Conservation (phyloP, 2,888 invertebrate genomes). For the Drosophila paranaensis region DNA sequence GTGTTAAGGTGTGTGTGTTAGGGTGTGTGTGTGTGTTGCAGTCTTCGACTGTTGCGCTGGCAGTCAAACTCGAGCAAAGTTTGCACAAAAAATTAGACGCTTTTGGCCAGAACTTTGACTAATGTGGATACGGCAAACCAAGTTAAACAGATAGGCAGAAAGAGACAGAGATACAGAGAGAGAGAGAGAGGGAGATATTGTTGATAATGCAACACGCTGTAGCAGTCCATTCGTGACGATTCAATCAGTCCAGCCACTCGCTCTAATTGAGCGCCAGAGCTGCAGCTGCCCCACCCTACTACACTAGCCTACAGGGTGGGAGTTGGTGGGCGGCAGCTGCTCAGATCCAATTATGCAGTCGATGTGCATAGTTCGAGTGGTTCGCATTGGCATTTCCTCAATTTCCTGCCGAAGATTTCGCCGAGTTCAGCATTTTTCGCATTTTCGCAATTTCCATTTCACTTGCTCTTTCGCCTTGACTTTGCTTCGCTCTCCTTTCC, state of each 20-base stretch:
- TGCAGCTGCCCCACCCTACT: conserved; percentile 17
- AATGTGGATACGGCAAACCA: conserved; percentile 30
- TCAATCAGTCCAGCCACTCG: conserved; percentile 57
- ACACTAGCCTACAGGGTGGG: not conserved
- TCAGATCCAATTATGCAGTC: conserved; percentile 69
- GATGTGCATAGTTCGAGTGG: conserved; percentile 45
- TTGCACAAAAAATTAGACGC: conserved; percentile 64
- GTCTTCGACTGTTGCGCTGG: conserved; percentile 26
- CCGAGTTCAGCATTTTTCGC: conserved; percentile 50
- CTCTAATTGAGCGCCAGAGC: conserved; percentile 66
- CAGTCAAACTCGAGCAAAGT: conserved; percentile 34
- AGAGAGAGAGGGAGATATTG: not conserved
- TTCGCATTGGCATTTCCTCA: conserved; percentile 51
- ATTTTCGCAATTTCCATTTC: conserved; percentile 62
- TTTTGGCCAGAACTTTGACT: conserved; percentile 51
- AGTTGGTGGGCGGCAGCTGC: not conserved
- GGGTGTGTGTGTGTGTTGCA: not conserved
- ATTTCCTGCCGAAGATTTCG: conserved; percentile 34
- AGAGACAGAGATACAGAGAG: not conserved
- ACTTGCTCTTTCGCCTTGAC: conserved; percentile 21
- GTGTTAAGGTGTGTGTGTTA: not conserved
- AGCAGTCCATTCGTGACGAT: conserved; percentile 22
- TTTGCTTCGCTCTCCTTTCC: too few species aligned
- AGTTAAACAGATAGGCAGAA: not conserved
- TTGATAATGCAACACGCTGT: conserved; percentile 22